Evolutionary conservation across 2,113 vertebrate species (phyloP).

Genomic region (Calidris pygmaea): DNA sequence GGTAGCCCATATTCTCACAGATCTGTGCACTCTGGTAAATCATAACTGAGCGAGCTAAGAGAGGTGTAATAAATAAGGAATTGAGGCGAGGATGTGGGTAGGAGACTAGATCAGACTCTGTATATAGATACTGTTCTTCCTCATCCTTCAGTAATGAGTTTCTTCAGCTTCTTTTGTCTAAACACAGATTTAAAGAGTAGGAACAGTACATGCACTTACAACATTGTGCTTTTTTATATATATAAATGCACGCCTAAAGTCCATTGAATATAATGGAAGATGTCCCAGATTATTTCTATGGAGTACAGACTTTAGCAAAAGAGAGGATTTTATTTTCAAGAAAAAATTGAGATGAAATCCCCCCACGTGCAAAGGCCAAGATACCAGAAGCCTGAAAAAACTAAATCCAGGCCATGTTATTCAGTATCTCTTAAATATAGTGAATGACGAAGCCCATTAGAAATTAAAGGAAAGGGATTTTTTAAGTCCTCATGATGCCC

Average conservation of each 20-base stretch:
- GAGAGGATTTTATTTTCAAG: background rate
- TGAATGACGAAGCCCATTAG: background rate
- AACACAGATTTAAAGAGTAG: background rate
- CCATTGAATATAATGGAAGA: background rate
- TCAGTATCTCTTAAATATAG: background rate
- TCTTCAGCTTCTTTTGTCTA: background rate
- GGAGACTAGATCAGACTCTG: background rate
- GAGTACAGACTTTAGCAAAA: background rate
- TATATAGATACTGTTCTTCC: background rate
- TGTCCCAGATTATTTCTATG: background rate
- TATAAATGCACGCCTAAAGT: background rate
- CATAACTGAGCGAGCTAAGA: background rate
- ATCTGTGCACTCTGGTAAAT: background rate
- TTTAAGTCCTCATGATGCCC: background rate
- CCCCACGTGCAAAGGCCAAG: background rate
- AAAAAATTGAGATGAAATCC: background rate
- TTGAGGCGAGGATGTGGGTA: accelerated
- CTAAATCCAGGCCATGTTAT: background rate
- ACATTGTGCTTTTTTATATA: background rate
- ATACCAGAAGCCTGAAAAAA: background rate
- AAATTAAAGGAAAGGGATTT: background rate
- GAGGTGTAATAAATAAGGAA: background rate
- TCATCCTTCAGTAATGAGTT: background rate
- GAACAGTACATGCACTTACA: background rate
- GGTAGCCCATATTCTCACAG: background rate